Evolutionary conservation across 2,113 vertebrate genomes (phyloP).

Genomic region (Pantherophis guttatus): DNA sequence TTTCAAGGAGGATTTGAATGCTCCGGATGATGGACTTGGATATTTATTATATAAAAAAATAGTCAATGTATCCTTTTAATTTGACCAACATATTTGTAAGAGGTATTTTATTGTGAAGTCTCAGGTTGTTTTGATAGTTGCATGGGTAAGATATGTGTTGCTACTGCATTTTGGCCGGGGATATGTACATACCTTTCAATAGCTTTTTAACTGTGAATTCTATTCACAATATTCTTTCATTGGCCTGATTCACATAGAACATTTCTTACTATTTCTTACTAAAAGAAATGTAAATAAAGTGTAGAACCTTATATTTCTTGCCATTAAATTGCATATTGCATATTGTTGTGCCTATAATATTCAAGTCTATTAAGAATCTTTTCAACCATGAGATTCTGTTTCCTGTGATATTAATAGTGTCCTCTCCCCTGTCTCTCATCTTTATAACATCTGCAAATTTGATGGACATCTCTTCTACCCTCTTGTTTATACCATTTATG

Average conservation of each 20-base stretch:
- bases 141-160: not conserved
- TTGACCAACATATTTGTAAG: not conserved
- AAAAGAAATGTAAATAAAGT: not conserved
- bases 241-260: not conserved
- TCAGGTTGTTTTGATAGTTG: not conserved
- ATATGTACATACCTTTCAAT: not conserved
- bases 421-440: not conserved
- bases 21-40: not conserved
- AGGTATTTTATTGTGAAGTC: not conserved
- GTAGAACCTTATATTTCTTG: not conserved
- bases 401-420: not conserved
- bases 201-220: not conserved
- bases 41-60: not conserved
- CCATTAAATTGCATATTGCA: not conserved
- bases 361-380: not conserved
- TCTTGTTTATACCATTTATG: not conserved
- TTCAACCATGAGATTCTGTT: not conserved
- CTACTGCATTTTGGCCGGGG: not conserved
- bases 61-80: not conserved
- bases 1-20: not conserved
- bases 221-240: not conserved
- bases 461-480: not conserved
- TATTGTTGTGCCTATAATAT: not conserved
- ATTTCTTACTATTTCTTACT: not conserved
- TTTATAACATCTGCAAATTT: not conserved